Evolutionary conservation across 2,888 invertebrate genomes (phyloP), one percentile per base, ranked within the genome.

Genomic region (Epirrhoe alternata): DNA sequence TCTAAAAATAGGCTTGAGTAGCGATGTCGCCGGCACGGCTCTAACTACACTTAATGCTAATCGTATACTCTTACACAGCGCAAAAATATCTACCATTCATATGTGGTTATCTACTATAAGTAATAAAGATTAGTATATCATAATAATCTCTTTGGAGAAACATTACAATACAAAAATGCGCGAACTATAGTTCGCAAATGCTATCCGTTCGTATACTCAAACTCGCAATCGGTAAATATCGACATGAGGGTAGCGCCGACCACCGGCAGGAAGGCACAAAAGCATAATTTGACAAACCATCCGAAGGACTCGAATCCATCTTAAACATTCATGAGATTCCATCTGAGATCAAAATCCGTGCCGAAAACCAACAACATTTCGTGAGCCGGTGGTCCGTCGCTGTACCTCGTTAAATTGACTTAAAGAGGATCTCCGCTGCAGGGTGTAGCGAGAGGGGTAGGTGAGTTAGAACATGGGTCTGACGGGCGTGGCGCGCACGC

Each of bases 1-100:
- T 54, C 14, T 55, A 42, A 47, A 17, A 68, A 64, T 66, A 76
- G 78, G 81, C 77, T 80, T 77, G 78, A 78, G 75, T 61, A 61
- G 50, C 61, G 51, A 62, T 64, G 49, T 69, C 68, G 59, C 71
- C 79, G 82, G 84, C 82, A 83, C 89, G 85, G 85, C 84, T 85
- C 76, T 70, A 71, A 74, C 79, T 83, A 85, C 55, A 67, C 61
- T 69, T 74, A 73, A 84, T 82, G 83, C 85, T 82, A 89, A 83
- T 91, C 91, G 90, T 92, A 92, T 91, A 91, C 90, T 86, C 73
- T 92, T 87, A 89, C 88, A 89, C 89, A 88, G 88, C 90, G 83
- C 88, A 87, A 86, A 87, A 86, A 86, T 88, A 84, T 83, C 85
- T 86, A 86, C 81, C 73, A 77, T 76, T 80, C 76, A 78, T 80